Evolutionary conservation across 2,888 invertebrate genomes (phyloP).

Genomic region (Deilephila porcellus): DNA sequence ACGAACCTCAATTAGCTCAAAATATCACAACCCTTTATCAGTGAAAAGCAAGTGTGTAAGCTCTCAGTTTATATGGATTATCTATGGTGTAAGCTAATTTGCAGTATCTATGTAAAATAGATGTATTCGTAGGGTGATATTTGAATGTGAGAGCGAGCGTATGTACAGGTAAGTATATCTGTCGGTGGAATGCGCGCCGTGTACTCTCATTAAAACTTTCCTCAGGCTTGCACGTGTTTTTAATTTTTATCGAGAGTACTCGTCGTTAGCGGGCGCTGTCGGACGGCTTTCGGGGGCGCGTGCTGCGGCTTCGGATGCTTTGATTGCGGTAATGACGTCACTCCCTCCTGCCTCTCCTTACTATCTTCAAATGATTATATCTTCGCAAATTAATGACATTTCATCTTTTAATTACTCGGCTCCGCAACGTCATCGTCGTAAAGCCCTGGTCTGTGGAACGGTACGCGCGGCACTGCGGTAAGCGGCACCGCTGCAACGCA

Average conservation of each 20-base stretch:
- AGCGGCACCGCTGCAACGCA: too few relatives aligned
- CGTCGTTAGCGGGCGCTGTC: conserved; percentile 69
- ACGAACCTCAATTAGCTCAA: too few relatives aligned
- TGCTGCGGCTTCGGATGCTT: conserved; percentile 74
- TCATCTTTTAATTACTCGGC: conserved; percentile 55
- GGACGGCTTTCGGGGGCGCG: conserved; percentile 51
- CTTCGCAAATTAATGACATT: conserved; percentile 71
- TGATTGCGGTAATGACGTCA: conserved; percentile 85
- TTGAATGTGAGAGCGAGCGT: conserved; percentile 27
- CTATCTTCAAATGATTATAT: conserved; percentile 79
- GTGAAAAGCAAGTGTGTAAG: neutral
- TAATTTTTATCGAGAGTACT: conserved; percentile 85
- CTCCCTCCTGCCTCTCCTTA: conserved; percentile 68
- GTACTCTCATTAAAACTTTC: conserved; percentile 84
- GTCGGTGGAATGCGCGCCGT: conserved; percentile 65
- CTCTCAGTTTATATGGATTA: too few relatives aligned
- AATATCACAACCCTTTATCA: too few relatives aligned
- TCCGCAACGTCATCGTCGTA: conserved; percentile 16
- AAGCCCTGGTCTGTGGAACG: too few relatives aligned
- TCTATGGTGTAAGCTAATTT: neutral
- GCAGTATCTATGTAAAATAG: neutral
- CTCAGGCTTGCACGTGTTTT: conserved; percentile 84
- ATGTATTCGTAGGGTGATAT: neutral
- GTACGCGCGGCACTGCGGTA: too few relatives aligned
- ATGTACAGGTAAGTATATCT: conserved; percentile 48